Evolutionary conservation across 2,888 invertebrate species (phyloP).

Genomic region (Argyresthia albistria): DNA sequence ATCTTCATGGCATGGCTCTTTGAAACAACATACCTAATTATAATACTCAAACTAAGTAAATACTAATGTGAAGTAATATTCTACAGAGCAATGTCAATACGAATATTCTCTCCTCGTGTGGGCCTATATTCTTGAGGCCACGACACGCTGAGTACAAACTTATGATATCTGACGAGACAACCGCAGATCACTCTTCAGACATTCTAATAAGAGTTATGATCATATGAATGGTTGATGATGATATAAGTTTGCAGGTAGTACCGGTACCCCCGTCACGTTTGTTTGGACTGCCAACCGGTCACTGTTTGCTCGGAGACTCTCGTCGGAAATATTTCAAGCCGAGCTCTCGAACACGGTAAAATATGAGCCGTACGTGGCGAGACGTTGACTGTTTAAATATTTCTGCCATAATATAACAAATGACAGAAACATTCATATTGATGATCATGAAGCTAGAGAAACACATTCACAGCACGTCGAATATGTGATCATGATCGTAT

Average conservation of each 20-base stretch:
- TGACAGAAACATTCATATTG: too few species aligned
- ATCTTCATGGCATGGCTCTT: neutral
- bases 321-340: slow-evolving; percentile 50
- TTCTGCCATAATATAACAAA: too few species aligned
- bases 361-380: neutral
- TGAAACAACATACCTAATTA: slow-evolving; percentile 26
- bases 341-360: slow-evolving; percentile 25
- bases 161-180: neutral
- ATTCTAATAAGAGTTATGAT: neutral
- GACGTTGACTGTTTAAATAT: too few species aligned
- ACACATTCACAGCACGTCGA: too few species aligned
- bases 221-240: too few species aligned
- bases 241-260: neutral
- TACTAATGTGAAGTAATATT: slow-evolving; percentile 15
- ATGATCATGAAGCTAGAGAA: too few species aligned
- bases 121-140: slow-evolving; percentile 18
- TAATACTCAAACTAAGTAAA: slow-evolving; percentile 47
- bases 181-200: neutral
- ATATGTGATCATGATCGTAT: too few species aligned
- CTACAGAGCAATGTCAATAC: slow-evolving; percentile 41
- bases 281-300: slow-evolving; percentile 64
- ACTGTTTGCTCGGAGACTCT: slow-evolving; percentile 58
- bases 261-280: slow-evolving; percentile 24
- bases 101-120: slow-evolving; percentile 41
- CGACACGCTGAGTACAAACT: neutral